These are phyloP conservation scores for Drosophila aff. DNA, from an alignment of 1,140 invertebrate genomes.

Conservation along the genomic window DNA sequence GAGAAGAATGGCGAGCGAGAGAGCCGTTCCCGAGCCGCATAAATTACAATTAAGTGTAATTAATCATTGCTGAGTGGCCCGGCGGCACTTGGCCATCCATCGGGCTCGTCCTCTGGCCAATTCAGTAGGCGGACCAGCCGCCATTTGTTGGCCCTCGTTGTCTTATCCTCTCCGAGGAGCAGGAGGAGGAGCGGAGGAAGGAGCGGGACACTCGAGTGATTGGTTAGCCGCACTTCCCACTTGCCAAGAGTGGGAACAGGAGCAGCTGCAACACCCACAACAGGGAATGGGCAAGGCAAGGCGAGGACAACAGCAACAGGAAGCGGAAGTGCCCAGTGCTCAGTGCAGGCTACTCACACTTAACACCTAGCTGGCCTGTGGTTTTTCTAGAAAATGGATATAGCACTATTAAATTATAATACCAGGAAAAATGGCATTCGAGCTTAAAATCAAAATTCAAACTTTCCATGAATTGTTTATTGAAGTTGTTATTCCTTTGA, in stretches of 20 bases:
- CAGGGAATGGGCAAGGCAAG: constrained; percentile 1
- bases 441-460: background rate
- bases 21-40: constrained; percentile 50
- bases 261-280: constrained; percentile 35
- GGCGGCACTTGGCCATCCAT: constrained; percentile 37
- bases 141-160: constrained; percentile 43
- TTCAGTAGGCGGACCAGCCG: constrained; percentile 71
- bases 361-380: constrained; percentile 49
- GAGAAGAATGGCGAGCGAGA: constrained; percentile 39
- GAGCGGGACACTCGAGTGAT: constrained; percentile 50
- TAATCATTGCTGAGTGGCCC: constrained; percentile 72
- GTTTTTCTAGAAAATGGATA: background rate
- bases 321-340: constrained; percentile 1
- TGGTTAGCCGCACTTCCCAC: constrained; percentile 70
- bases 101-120: constrained; percentile 35
- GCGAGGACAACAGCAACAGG: constrained; percentile 25
- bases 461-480: background rate
- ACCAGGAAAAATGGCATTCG: background rate
- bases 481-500: background rate
- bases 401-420: background rate
- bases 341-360: constrained; percentile 42
- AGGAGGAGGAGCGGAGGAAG: background rate
- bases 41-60: constrained; percentile 82
- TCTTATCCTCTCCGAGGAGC: constrained; percentile 17
- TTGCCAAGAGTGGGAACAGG: constrained; percentile 41